Conservation (phyloP, 2,797 vertebrate genomes). For the Gila robusta region DNA sequence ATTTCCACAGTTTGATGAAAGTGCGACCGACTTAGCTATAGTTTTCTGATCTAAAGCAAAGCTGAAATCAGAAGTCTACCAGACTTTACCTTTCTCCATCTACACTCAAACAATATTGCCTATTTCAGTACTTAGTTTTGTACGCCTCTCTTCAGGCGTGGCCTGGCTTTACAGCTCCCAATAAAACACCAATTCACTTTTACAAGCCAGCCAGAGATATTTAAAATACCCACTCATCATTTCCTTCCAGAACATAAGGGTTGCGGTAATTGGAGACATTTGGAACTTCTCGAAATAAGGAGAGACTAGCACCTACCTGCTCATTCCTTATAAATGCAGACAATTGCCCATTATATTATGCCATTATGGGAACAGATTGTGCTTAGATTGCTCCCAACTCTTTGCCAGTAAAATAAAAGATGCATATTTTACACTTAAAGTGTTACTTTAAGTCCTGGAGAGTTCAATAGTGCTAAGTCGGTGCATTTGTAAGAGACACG, state of each 20-base stretch:
- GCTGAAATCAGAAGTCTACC: background rate
- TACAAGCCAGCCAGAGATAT: conserved; percentile 54
- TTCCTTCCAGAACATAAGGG: conserved; percentile 46
- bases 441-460: conserved; percentile 45
- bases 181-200: conserved; percentile 60
- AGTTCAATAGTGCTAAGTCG: conserved; percentile 51
- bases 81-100: conserved; percentile 26
- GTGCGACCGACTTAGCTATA: background rate
- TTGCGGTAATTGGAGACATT: conserved; percentile 53
- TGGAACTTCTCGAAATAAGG: conserved; percentile 28
- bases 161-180: conserved; percentile 55
- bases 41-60: background rate
- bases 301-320: conserved; percentile 20
- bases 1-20: conserved; percentile 19
- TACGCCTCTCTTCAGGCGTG: conserved; percentile 40
- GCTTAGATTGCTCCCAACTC: conserved; percentile 42
- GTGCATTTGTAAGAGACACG: conserved; percentile 9
- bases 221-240: conserved; percentile 55
- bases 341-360: conserved; percentile 55
- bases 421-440: conserved; percentile 49
- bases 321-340: conserved; percentile 51
- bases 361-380: conserved; percentile 51
- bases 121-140: conserved; percentile 32
- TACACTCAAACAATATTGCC: conserved; percentile 5
- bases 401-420: conserved; percentile 49